phyloP scores from a whole-genome alignment of 2,888 invertebrate species.

The Nemoura dubitans region DNA sequence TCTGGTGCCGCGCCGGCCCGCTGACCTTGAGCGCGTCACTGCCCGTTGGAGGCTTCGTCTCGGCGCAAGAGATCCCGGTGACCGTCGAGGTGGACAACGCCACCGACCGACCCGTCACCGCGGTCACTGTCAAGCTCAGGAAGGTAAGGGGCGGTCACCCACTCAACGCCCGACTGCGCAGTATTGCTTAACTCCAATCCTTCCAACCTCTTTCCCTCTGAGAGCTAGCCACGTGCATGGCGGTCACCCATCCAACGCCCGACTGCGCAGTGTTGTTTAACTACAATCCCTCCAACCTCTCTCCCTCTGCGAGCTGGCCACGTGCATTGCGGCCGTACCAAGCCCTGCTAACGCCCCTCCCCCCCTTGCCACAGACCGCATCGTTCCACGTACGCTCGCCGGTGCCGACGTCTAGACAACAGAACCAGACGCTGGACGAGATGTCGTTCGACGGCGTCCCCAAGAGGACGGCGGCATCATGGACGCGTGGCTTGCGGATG shows the following conservation, averaged over 20 bases:
- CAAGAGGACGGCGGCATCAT: not conserved
- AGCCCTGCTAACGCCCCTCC: not conserved
- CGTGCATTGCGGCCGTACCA: too few species aligned
- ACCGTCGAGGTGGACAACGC: slow-evolving; percentile 78
- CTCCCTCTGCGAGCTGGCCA: too few species aligned
- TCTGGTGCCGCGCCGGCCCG: slow-evolving; percentile 79
- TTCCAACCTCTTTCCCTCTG: too few species aligned
- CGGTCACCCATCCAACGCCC: too few species aligned
- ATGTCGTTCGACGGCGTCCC: not conserved
- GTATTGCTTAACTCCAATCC: too few species aligned
- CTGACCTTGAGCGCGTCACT: slow-evolving; percentile 72
- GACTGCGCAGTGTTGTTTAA: too few species aligned
- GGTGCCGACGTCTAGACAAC: not conserved
- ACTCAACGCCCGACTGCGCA: too few species aligned
- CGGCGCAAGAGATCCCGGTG: slow-evolving; percentile 77
- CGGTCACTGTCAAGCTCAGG: not conserved
- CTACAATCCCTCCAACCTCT: too few species aligned
- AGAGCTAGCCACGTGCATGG: too few species aligned
- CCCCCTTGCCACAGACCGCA: not conserved
- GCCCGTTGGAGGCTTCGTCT: slow-evolving; percentile 78
- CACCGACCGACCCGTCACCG: slow-evolving; percentile 55
- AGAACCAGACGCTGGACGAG: not conserved
- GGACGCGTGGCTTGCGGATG: not conserved
- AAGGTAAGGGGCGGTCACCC: too few species aligned
- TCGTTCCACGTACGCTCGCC: not conserved